Conservation (phyloP, 2,797 vertebrate species). For the Pteropus rufus region DNA sequence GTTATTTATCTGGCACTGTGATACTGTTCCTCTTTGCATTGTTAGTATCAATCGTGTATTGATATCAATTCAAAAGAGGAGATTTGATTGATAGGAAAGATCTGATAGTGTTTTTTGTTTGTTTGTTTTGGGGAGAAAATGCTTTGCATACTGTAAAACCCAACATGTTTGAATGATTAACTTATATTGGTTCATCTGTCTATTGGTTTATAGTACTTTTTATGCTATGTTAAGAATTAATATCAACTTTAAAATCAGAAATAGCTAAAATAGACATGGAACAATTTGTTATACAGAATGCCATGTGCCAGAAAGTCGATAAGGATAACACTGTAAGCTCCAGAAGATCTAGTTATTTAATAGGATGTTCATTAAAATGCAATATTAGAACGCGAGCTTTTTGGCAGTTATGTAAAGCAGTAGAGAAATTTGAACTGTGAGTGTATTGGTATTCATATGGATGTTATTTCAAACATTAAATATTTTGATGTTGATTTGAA, state of each 20-base stretch:
- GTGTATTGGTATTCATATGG: neutral
- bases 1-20: neutral
- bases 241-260: constrained; percentile 45
- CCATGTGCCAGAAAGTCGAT: neutral
- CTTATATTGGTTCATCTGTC: neutral
- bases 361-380: neutral
- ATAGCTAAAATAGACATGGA: neutral
- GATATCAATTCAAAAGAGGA: neutral
- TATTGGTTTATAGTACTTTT: neutral
- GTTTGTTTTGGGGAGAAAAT: constrained; percentile 37
- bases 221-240: constrained; percentile 24
- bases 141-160: constrained; percentile 19
- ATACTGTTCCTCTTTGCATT: neutral
- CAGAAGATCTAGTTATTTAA: neutral
- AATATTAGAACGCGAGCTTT: neutral
- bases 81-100: neutral
- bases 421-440: neutral
- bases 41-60: neutral
- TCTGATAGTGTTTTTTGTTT: constrained; percentile 7
- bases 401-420: neutral
- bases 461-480: neutral
- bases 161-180: neutral
- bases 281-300: neutral
- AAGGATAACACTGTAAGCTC: neutral
- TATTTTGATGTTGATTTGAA: constrained; percentile 7